Evolutionary conservation across 2,113 vertebrate genomes (phyloP).

Genomic region (Labrus mixtus): DNA sequence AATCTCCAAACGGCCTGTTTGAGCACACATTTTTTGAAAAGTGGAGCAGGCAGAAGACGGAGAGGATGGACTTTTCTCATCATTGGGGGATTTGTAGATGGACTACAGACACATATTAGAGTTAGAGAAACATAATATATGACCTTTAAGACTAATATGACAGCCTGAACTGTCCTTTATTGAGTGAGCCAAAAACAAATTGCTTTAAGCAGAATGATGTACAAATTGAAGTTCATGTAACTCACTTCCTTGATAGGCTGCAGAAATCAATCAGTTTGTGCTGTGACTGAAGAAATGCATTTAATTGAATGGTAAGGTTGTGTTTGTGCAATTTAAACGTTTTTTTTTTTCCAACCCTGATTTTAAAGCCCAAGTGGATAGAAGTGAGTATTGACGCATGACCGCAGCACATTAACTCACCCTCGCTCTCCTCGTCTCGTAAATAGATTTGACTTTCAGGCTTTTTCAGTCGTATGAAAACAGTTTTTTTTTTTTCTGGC

Average conservation of each 20-base stretch:
- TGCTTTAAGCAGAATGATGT: slow-evolving; percentile 13
- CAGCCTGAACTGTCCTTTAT: background rate
- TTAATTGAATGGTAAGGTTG: slow-evolving; percentile 44
- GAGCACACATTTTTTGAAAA: too few relatives aligned
- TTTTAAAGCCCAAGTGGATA: slow-evolving; percentile 28
- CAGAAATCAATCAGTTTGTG: slow-evolving; percentile 51
- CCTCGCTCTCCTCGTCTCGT: slow-evolving; percentile 18
- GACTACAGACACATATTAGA: too few relatives aligned
- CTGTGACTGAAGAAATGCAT: slow-evolving; percentile 33
- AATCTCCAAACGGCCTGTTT: too few relatives aligned
- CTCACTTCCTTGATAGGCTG: background rate
- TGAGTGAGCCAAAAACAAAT: slow-evolving; percentile 1
- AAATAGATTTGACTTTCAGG: slow-evolving; percentile 39
- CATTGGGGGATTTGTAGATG: too few relatives aligned
- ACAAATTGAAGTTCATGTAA: slow-evolving; percentile 27
- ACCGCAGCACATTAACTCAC: slow-evolving; percentile 43
- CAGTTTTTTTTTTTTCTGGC: background rate
- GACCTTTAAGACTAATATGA: background rate
- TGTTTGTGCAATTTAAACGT: background rate
- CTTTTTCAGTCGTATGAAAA: background rate
- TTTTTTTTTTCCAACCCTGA: slow-evolving; percentile 10
- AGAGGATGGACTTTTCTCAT: too few relatives aligned
- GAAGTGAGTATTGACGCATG: slow-evolving; percentile 51
- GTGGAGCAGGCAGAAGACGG: too few relatives aligned
- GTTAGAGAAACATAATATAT: too few relatives aligned